Evolutionary conservation across 2,888 invertebrate species (phyloP).

Genomic region (Lasioglossum zephyrum): DNA sequence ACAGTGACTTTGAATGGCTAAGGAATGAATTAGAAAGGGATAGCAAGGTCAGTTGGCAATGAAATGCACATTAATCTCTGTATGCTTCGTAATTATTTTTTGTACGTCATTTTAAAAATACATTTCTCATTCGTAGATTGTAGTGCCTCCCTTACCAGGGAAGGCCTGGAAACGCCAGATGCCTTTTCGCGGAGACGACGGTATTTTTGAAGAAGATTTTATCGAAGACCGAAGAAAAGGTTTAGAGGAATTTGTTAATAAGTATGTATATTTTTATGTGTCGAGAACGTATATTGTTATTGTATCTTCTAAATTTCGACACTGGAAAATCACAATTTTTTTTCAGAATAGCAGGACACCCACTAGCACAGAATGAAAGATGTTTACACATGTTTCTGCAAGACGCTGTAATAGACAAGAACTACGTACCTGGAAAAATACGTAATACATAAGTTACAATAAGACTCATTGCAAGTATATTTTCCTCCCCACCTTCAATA

Average conservation of each 20-base stretch:
- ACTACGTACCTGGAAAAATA: constrained; percentile 99
- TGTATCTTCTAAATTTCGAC: not conserved
- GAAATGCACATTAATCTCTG: not conserved
- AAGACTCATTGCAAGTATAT: constrained; percentile 67
- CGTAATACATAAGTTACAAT: constrained; percentile 91
- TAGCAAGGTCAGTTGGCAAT: constrained; percentile 91
- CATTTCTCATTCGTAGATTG: constrained; percentile 89
- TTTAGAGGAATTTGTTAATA: constrained; percentile 99
- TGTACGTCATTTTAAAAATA: not conserved
- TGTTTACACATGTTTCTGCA: constrained; percentile 99
- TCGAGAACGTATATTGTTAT: not conserved
- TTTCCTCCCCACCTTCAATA: constrained; percentile 66
- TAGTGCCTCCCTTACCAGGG: constrained; percentile 98
- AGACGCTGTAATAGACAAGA: constrained; percentile 98
- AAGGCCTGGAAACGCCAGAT: constrained; percentile 99
- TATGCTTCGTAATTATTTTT: too few species aligned
- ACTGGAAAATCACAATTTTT: constrained; percentile 21
- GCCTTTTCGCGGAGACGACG: constrained; percentile 99
- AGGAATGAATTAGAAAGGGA: constrained; percentile 99
- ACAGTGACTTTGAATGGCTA: constrained; percentile 99
- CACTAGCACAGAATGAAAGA: constrained; percentile 98
- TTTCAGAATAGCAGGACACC: constrained; percentile 97
- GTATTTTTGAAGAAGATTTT: constrained; percentile 99
- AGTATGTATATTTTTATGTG: constrained; percentile 86
- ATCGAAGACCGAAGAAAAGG: constrained; percentile 99